Evolutionary conservation across 2,888 invertebrate species (phyloP).

Genomic region (Eupsilia transversa): DNA sequence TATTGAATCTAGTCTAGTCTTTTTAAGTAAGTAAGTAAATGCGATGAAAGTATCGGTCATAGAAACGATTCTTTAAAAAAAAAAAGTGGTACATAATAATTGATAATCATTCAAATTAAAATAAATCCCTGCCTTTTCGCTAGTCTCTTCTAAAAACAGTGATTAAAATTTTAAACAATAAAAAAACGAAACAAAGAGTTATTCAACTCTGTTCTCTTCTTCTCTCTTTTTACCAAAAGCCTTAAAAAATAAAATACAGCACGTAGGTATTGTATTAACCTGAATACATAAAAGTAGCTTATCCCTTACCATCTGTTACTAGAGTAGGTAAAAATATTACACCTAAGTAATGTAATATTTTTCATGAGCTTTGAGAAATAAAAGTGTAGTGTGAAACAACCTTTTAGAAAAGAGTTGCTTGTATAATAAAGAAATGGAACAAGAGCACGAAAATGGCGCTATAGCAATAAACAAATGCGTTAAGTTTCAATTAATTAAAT

Average conservation of each 20-base stretch:
- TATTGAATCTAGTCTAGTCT: not conserved
- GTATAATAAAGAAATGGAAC: not conserved
- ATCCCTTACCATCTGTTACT: conserved; percentile 8
- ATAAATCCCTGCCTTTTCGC: not conserved
- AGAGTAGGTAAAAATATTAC: conserved; percentile 13
- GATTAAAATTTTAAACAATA: not conserved
- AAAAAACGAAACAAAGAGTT: not conserved
- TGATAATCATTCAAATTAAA: too few species aligned
- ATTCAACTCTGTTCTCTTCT: not conserved
- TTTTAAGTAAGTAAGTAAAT: not conserved
- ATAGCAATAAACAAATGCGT: not conserved
- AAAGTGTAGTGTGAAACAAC: not conserved
- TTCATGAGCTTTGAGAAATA: conserved; percentile 7
- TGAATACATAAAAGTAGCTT: conserved; percentile 20
- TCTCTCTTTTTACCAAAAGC: not conserved
- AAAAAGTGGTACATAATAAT: too few species aligned
- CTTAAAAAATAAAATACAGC: not conserved
- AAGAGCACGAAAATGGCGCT: not conserved
- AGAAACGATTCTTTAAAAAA: not conserved
- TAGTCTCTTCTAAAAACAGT: not conserved
- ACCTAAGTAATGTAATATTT: conserved; percentile 13
- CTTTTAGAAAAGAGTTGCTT: too few species aligned
- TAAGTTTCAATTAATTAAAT: not conserved
- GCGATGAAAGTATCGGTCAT: not conserved
- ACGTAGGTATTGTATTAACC: conserved; percentile 12